phyloP scores from a whole-genome alignment of 2,113 vertebrate genomes.

The Cynopterus brachyotis region DNA sequence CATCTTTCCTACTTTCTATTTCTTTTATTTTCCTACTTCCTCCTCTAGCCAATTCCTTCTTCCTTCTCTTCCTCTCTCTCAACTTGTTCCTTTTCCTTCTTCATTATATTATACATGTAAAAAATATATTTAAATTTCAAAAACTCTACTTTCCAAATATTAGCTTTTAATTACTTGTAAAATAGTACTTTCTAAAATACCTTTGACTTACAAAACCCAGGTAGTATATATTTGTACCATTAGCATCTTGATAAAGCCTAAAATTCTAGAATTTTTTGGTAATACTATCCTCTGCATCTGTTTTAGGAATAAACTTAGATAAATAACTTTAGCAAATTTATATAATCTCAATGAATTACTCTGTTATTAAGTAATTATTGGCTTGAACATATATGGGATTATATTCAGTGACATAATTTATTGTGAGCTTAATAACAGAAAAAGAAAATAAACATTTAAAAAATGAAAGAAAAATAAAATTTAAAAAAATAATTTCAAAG shows the following conservation, averaged over 20 bases:
- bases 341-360: neutral
- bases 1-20: neutral
- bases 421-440: neutral
- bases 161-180: neutral
- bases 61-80: neutral
- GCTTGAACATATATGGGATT: neutral
- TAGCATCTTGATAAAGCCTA: neutral
- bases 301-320: neutral
- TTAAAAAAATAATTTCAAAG: neutral
- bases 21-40: neutral
- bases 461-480: neutral
- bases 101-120: neutral
- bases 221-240: neutral
- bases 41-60: neutral
- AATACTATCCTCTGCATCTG: neutral
- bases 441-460: constrained; percentile 2
- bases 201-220: neutral
- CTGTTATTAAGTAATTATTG: neutral
- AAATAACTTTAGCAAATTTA: neutral
- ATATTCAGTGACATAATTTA: neutral
- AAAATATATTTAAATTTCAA: neutral
- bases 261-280: neutral
- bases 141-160: neutral
- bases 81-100: neutral
- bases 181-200: neutral